Evolutionary conservation across 2,888 invertebrate genomes (phyloP).

Genomic region (Volucella inanis): DNA sequence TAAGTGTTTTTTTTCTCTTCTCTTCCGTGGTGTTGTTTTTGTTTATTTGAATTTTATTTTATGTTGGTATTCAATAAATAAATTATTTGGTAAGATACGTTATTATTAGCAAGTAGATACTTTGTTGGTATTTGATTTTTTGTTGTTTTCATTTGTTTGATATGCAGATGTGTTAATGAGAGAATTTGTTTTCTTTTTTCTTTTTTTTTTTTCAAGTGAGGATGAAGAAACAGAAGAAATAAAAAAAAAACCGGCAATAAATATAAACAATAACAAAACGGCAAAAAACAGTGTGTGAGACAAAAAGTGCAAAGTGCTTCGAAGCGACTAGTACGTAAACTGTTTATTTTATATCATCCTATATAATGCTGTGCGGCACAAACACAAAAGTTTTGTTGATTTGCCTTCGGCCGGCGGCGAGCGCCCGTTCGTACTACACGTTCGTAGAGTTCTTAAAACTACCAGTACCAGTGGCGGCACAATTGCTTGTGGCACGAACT

Average conservation of each 20-base stretch:
- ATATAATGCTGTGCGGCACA: constrained; percentile 57
- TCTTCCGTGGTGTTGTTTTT: constrained; percentile 22
- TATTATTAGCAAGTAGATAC: constrained; percentile 19
- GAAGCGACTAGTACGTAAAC: constrained; percentile 67
- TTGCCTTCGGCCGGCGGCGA: constrained; percentile 63
- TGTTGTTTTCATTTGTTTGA: constrained; percentile 33
- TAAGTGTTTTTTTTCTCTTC: constrained; percentile 29
- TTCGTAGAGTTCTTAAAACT: constrained; percentile 72
- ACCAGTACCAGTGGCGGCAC: constrained; percentile 75
- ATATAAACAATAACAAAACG: constrained; percentile 70
- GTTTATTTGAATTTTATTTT: constrained; percentile 16
- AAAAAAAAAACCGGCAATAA: constrained; percentile 63
- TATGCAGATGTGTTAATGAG: constrained; percentile 35
- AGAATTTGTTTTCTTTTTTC: background rate
- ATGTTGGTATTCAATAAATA: constrained; percentile 1
- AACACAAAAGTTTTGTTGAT: constrained; percentile 68
- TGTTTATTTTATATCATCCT: constrained; percentile 51
- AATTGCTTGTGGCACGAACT: constrained; percentile 74
- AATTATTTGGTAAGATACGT: constrained; percentile 58
- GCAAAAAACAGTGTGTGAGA: constrained; percentile 56
- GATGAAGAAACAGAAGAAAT: constrained; percentile 20
- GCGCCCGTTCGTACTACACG: constrained; percentile 72
- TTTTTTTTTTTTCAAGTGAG: constrained; percentile 21
- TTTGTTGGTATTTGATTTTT: constrained; percentile 16
- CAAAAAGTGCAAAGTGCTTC: constrained; percentile 43